phyloP scores from a whole-genome alignment of 2,113 vertebrate genomes.

The Chloropsis cyanopogon region DNA sequence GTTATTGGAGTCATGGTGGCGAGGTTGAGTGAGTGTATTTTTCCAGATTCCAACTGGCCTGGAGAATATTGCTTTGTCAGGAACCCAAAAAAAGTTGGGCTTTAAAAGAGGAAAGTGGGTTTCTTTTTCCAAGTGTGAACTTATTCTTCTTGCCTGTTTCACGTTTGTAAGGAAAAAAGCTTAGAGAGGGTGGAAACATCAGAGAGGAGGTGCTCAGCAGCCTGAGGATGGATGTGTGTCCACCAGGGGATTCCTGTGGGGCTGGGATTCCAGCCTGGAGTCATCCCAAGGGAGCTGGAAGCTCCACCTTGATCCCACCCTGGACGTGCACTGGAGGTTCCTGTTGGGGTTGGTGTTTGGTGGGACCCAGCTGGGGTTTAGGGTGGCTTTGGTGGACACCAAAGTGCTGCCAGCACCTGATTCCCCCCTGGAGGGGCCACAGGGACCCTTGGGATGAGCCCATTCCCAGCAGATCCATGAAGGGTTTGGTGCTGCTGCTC shows the following conservation, averaged over 20 bases:
- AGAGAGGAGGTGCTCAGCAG: not conserved
- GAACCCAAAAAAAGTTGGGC: constrained; percentile 5
- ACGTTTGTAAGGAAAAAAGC: not conserved
- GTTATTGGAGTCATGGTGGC: constrained; percentile 77
- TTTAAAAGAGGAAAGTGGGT: not conserved
- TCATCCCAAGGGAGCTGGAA: not conserved
- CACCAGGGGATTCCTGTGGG: not conserved
- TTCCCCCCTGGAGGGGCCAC: not conserved
- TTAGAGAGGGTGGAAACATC: not conserved
- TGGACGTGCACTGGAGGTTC: fast-evolving
- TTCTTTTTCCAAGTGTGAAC: not conserved
- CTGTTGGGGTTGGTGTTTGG: not conserved
- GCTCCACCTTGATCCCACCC: fast-evolving
- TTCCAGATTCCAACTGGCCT: constrained; percentile 55
- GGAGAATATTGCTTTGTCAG: constrained; percentile 58
- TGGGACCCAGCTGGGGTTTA: not conserved
- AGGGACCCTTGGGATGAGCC: not conserved
- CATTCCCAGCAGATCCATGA: not conserved
- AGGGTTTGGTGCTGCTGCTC: not conserved
- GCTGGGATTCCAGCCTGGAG: not conserved
- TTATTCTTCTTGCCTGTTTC: not conserved
- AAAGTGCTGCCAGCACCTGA: not conserved
- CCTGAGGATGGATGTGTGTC: not conserved
- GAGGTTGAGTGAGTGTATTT: constrained; percentile 50
- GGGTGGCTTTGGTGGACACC: not conserved